Evolutionary conservation across 2,888 invertebrate genomes (phyloP).

Genomic region (Lasioglossum morio): DNA sequence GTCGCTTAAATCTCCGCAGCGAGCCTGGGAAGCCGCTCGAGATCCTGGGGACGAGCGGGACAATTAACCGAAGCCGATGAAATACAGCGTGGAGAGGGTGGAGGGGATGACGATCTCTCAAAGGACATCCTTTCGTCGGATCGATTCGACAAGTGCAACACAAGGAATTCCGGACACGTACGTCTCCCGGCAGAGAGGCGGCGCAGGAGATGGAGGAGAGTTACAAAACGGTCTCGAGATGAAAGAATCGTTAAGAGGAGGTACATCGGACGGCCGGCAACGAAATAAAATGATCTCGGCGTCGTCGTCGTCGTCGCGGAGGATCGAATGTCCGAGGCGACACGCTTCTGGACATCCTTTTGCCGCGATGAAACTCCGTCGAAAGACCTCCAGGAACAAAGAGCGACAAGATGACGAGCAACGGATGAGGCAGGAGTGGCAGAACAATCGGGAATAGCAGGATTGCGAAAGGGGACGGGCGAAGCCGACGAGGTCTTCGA

Average conservation of each 20-base stretch:
- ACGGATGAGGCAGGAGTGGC: constrained; percentile 55
- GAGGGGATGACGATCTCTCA: not conserved
- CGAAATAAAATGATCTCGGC: constrained; percentile 57
- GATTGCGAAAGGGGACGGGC: constrained; percentile 3
- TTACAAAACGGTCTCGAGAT: constrained; percentile 63
- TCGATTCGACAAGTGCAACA: not conserved
- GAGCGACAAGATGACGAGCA: constrained; percentile 53
- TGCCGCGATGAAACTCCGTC: constrained; percentile 35
- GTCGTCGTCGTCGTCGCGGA: constrained; percentile 4
- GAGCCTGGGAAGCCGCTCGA: not conserved
- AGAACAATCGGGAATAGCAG: constrained; percentile 50
- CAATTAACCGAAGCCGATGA: constrained; percentile 29
- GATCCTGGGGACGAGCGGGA: not conserved
- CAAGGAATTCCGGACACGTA: constrained; percentile 64
- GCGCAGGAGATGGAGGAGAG: not conserved
- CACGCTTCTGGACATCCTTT: constrained; percentile 50
- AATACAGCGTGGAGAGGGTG: not conserved
- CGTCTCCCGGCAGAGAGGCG: constrained; percentile 21
- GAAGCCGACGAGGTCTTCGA: constrained; percentile 70
- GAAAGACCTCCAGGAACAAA: constrained; percentile 55
- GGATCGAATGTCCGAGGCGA: constrained; percentile 57
- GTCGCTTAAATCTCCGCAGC: not conserved
- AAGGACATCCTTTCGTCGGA: not conserved
- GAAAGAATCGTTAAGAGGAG: constrained; percentile 62
- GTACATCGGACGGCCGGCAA: constrained; percentile 42